Conservation (phyloP, 2,113 vertebrate species). For the Falcunculus frontatus region DNA sequence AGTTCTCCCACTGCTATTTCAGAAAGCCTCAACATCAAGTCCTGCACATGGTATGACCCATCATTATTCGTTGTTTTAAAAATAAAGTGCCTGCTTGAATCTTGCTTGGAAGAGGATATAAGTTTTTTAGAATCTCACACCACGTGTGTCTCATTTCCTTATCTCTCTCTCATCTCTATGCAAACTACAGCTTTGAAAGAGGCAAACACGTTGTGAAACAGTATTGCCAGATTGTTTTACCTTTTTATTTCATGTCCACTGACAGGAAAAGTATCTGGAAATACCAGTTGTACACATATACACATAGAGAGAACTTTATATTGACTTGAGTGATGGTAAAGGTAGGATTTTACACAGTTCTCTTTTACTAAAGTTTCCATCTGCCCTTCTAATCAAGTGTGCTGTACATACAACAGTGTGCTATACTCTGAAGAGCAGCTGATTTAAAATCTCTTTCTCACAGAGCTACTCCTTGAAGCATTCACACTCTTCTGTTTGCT, state of each 20-base stretch:
- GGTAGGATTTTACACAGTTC: background rate
- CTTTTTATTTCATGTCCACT: background rate
- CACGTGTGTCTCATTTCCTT: accelerated
- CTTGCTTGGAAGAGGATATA: background rate
- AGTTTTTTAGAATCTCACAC: background rate
- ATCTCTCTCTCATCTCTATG: background rate
- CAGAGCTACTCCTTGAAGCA: background rate
- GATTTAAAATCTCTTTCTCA: background rate
- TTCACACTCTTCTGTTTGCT: background rate
- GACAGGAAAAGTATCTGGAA: background rate
- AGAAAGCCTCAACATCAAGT: background rate
- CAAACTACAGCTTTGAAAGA: background rate
- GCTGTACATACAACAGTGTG: background rate
- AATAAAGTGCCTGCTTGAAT: background rate
- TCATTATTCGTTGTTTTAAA: background rate
- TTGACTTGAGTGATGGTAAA: background rate
- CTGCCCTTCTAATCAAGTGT: background rate
- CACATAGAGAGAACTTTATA: background rate
- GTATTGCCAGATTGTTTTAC: background rate
- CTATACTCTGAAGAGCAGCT: background rate
- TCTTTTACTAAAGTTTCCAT: background rate
- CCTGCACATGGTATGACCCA: background rate
- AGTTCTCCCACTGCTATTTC: background rate
- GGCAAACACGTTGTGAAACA: background rate
- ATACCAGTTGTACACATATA: background rate